Conservation (phyloP, 1,140 invertebrate genomes). For the Agraylea sexmaculata region DNA sequence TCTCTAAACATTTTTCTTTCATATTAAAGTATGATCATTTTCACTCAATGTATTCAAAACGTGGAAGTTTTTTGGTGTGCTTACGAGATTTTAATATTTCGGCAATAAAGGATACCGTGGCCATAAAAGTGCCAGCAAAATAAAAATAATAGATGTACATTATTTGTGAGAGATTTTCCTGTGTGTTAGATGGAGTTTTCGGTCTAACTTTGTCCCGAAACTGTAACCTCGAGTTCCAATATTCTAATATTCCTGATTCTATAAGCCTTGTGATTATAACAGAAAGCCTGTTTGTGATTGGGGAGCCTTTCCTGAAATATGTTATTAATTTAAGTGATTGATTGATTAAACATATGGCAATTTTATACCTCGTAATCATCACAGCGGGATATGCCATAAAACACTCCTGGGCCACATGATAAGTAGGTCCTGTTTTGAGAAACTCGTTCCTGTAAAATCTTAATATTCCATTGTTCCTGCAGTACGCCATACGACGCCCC, state of each 20-base stretch:
- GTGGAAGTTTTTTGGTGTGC: no score
- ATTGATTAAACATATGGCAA: background rate
- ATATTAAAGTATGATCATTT: no score
- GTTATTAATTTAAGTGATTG: background rate
- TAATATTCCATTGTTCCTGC: slow-evolving; percentile 10
- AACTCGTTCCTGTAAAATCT: slow-evolving; percentile 4
- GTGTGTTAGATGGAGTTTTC: no score
- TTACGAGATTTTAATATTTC: no score
- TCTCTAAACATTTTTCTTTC: no score
- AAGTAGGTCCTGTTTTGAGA: background rate
- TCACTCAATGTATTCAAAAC: no score
- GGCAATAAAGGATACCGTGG: no score
- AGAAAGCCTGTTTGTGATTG: background rate
- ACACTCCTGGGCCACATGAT: slow-evolving; percentile 10
- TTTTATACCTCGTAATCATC: slow-evolving; percentile 7
- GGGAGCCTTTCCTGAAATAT: slow-evolving; percentile 6
- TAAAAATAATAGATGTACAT: no score
- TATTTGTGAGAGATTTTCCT: no score
- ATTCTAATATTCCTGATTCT: slow-evolving; percentile 3
- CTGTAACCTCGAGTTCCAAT: no score
- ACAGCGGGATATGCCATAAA: slow-evolving; percentile 11
- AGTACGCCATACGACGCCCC: slow-evolving; percentile 7
- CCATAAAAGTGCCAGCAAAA: no score
- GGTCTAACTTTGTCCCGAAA: no score
- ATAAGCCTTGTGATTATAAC: slow-evolving; percentile 6